A percentile compares a stretch with the other conserved stretches of the same genome.
These are phyloP conservation scores for Paramuricea clavata DNA, from an alignment of 92 coral and sea anemone genomes.

Conservation along the genomic window DNA sequence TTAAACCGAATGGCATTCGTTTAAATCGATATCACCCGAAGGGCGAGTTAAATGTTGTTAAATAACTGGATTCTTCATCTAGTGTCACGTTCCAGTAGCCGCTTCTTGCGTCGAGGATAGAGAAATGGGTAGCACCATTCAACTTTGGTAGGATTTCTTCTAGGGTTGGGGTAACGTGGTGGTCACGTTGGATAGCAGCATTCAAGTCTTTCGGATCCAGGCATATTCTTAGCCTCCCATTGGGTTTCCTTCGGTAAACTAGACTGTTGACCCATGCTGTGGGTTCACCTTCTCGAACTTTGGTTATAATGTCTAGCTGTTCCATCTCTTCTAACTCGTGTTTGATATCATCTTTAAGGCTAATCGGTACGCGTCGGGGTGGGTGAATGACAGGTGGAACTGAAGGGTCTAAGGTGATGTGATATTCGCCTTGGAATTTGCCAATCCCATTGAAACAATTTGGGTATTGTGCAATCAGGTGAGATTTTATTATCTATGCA, in stretches of 20 bases:
- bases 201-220: slow-evolving; percentile 68
- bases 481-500: slow-evolving; percentile 48
- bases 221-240: slow-evolving; percentile 54
- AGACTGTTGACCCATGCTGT: slow-evolving; percentile 49
- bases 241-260: slow-evolving; percentile 63
- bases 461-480: slow-evolving; percentile 54
- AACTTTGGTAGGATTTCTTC: slow-evolving; percentile 60
- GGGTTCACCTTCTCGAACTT: slow-evolving; percentile 62
- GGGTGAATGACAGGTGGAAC: slow-evolving; percentile 65
- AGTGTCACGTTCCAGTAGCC: slow-evolving; percentile 58
- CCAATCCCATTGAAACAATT: slow-evolving; percentile 67
- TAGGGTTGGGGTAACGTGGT: slow-evolving; percentile 60
- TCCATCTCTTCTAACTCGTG: slow-evolving; percentile 44
- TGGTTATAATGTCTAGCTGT: slow-evolving; percentile 27
- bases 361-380: slow-evolving; percentile 63
- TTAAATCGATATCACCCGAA: slow-evolving; percentile 59
- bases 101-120: slow-evolving; percentile 62
- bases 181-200: slow-evolving; percentile 64
- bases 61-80: slow-evolving; percentile 3
- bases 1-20: slow-evolving; percentile 66
- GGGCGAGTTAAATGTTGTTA: neutral
- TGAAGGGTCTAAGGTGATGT: slow-evolving; percentile 55
- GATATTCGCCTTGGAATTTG: slow-evolving; percentile 63
- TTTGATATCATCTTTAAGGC: slow-evolving; percentile 59
- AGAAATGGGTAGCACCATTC: slow-evolving; percentile 52